A percentile compares a stretch with the other conserved stretches of the same genome.
Conservation (phyloP, 2,113 vertebrate genomes). For the Morone saxatilis region DNA sequence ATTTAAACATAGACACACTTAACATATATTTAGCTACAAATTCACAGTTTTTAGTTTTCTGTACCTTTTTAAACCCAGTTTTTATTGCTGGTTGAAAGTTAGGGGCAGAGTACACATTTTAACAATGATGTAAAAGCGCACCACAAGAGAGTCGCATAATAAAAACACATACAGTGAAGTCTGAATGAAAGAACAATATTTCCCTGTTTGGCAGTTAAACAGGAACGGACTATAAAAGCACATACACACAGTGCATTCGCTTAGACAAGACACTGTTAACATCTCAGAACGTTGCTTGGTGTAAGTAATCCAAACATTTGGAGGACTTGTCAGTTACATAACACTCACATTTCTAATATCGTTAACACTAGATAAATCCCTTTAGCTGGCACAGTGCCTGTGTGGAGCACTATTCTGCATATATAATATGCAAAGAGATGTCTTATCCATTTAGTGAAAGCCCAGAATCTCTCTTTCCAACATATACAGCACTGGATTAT, state of each 20-base stretch:
- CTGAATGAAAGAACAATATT: background rate
- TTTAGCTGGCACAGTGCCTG: no score
- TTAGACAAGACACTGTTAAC: no score
- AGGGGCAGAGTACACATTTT: background rate
- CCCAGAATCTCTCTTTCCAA: background rate
- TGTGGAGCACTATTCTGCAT: background rate
- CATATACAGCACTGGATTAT: slow-evolving; percentile 24
- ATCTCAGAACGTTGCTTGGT: background rate
- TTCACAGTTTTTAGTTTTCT: no score
- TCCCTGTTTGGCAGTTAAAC: background rate
- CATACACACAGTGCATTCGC: background rate
- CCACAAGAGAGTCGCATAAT: background rate
- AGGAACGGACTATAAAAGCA: background rate
- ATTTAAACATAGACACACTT: no score
- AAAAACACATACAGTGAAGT: background rate
- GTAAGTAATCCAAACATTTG: no score
- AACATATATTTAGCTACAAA: no score
- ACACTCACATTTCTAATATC: no score
- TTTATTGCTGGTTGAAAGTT: background rate
- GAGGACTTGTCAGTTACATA: no score
- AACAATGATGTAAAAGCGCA: background rate
- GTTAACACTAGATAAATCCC: no score
- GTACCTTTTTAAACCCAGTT: background rate
- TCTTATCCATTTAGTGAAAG: background rate
- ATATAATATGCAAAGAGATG: background rate